Evolutionary conservation across 2,797 vertebrate genomes (phyloP), one percentile per base, ranked within the genome.

Genomic region (Erithacus rubecula): DNA sequence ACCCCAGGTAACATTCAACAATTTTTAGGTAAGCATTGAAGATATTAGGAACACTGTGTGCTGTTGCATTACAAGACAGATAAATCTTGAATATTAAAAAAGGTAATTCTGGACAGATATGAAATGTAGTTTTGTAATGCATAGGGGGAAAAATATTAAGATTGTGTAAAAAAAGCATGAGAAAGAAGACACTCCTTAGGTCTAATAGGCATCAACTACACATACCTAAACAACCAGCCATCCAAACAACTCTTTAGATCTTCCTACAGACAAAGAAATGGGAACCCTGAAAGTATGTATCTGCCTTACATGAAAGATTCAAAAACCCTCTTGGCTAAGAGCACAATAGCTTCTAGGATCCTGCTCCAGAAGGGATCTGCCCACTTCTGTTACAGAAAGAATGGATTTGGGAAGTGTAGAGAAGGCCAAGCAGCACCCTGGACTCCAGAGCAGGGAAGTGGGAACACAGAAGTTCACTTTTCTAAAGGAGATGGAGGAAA

Each of bases 361-460:
- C 47, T 70, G 24, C 44, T 83, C 6, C 46, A 85, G 49, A 53
- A 74, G 18, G 3, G 2, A 56, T 15, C n/a, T 70, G 37, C 10
- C 29, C 32, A 27, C 8, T 46, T 10, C 23, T 46, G 12, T 15
- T 32, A 18, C 0, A 41, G 27, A 60, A 70, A 74, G 9, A 77
- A 93, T 0, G 0, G 49, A 46, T 23, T 56, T 60, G 16, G 15
- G 14, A 74, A 67, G n/a, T 0, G 0, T 8, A 69, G 21, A 53
- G 19, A 34, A 41, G 20, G 46, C 10, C 53, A 53, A 12, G 53
- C 32, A 89, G 78, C 56, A 59, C 3, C 2, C 16, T 37, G 27
- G 67, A 79, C 22, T 43, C 36, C 1, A 1, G 17, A 74, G 27
- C 1, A 0, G 6, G 3, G 15, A 87, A 83, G 0, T 9, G 5